Evolutionary conservation across 2,797 vertebrate species (phyloP).

Genomic region (Poeciliopsis presidionis): DNA sequence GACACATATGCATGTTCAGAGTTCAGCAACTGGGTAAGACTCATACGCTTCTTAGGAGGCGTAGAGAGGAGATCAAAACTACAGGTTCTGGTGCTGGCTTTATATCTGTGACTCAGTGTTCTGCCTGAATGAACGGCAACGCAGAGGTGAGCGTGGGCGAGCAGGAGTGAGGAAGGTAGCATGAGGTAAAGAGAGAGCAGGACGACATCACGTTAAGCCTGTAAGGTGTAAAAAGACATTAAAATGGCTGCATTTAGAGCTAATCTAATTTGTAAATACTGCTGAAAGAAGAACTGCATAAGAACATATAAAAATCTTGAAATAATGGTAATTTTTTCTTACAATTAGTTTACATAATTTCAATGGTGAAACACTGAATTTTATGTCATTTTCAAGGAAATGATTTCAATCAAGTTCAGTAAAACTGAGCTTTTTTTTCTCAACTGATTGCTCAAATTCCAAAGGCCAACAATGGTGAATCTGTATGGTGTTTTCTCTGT

Average conservation of each 20-base stretch:
- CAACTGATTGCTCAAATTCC: neutral
- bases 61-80: neutral
- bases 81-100: neutral
- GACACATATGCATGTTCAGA: neutral
- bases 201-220: neutral
- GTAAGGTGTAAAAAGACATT: constrained; percentile 8
- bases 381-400: neutral
- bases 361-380: neutral
- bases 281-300: constrained; percentile 11
- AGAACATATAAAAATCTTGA: neutral
- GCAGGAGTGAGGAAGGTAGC: constrained; percentile 27
- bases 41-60: neutral
- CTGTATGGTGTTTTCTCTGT: neutral
- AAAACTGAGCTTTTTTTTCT: neutral
- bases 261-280: neutral
- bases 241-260: constrained; percentile 16
- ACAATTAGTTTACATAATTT: neutral
- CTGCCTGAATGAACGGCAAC: constrained; percentile 25
- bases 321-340: constrained; percentile 8
- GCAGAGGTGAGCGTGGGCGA: constrained; percentile 35
- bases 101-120: constrained; percentile 33
- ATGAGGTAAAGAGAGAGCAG: constrained; percentile 13
- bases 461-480: neutral
- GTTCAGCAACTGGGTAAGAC: neutral
- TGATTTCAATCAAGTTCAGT: neutral